phyloP scores from a whole-genome alignment of 2,888 invertebrate genomes.

The Drosophila yooni region DNA sequence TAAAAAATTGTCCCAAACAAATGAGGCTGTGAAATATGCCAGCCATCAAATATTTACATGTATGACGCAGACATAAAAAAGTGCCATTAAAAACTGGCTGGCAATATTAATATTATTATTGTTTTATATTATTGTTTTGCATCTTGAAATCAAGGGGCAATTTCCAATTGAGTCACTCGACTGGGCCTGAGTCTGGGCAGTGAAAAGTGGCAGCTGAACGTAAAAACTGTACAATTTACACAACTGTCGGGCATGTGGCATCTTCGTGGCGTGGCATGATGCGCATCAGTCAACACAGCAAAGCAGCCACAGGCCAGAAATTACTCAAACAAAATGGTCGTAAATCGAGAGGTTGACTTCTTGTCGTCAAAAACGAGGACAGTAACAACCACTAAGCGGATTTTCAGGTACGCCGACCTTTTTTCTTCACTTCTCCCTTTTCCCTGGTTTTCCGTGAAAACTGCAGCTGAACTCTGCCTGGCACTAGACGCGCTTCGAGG shows the following conservation, averaged over 20 bases:
- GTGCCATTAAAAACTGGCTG: conserved; percentile 22
- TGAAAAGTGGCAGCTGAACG: conserved; percentile 62
- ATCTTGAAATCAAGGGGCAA: conserved; percentile 10
- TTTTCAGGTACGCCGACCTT: conserved; percentile 66
- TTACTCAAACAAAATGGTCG: conserved; percentile 83
- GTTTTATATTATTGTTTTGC: conserved; percentile 18
- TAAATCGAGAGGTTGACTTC: conserved; percentile 84
- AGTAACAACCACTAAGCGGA: conserved; percentile 72
- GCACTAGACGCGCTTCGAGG: conserved; percentile 50
- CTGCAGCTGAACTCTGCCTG: conserved; percentile 57
- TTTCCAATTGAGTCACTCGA: conserved; percentile 42
- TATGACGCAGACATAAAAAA: conserved; percentile 36
- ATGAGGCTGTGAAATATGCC: conserved; percentile 66
- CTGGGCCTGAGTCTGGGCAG: neutral
- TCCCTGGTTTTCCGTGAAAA: conserved; percentile 55
- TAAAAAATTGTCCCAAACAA: conserved; percentile 51
- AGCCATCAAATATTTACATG: conserved; percentile 54
- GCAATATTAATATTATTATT: conserved; percentile 19
- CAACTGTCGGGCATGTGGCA: conserved; percentile 64
- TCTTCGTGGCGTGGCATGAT: conserved; percentile 23
- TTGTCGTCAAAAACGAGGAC: conserved; percentile 78
- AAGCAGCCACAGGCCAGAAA: conserved; percentile 55
- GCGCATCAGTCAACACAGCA: conserved; percentile 56
- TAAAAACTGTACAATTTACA: conserved; percentile 72
- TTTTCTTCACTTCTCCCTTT: conserved; percentile 1